Percentiles rank a stretch among this genome's conserved stretches.
phyloP scores from a whole-genome alignment of 2,888 invertebrate species.

The Mythimna vitellina region DNA sequence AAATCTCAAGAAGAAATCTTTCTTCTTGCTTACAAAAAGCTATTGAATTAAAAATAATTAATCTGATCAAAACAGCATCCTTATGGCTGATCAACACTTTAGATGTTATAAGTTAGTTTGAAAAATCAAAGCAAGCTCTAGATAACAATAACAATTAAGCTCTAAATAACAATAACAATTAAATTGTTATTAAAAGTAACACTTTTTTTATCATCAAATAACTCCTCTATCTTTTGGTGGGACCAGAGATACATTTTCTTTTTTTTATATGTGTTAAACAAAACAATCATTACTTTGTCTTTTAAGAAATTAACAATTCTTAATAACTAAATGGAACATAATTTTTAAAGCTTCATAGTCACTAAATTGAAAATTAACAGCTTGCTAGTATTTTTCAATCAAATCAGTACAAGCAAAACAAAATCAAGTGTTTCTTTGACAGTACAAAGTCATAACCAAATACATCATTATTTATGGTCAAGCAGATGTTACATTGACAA shows the following conservation, averaged over 20 bases:
- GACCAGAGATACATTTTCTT: too few species aligned
- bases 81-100: not conserved
- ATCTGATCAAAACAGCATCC: constrained; percentile 1
- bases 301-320: not conserved
- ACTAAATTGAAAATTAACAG: not conserved
- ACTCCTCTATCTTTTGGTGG: too few species aligned
- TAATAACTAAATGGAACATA: not conserved
- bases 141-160: too few species aligned
- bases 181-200: not conserved
- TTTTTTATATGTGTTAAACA: not conserved
- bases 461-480: not conserved
- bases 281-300: not conserved
- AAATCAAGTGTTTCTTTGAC: not conserved
- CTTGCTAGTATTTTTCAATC: not conserved
- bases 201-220: not conserved
- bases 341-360: not conserved
- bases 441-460: not conserved
- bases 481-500: not conserved
- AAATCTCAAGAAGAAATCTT: not conserved
- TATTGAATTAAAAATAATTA: not conserved
- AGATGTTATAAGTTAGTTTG: not conserved
- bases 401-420: not conserved
- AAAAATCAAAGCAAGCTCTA: constrained; percentile 7
- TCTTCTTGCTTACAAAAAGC: not conserved
- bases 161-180: not conserved